These are phyloP conservation scores for Rostratula benghalensis DNA, from an alignment of 2,113 vertebrate species.

Conservation along the genomic window DNA sequence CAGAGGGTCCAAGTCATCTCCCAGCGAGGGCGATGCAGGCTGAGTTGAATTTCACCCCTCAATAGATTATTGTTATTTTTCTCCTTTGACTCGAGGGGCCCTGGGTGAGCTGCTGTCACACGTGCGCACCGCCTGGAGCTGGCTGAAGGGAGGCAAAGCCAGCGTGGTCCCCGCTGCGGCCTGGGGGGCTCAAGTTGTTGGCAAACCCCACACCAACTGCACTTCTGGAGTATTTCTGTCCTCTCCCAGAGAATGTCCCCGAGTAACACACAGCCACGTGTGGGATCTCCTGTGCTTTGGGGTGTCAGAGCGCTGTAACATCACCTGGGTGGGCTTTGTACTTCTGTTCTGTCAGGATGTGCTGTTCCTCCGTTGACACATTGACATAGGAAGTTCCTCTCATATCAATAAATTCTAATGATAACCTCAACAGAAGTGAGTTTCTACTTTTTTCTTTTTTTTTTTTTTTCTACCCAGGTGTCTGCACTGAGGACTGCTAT, in stretches of 20 bases:
- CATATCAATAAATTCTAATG: slow-evolving; percentile 64
- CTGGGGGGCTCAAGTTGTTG: neutral
- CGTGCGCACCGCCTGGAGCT: neutral
- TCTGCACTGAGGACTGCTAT: neutral
- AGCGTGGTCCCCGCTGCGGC: neutral
- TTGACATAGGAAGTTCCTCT: slow-evolving; percentile 52
- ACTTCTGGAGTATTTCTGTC: neutral
- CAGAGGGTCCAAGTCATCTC: neutral
- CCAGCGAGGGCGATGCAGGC: neutral
- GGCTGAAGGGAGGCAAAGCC: neutral
- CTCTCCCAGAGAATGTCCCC: neutral
- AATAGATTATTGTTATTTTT: neutral
- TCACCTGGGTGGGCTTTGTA: neutral
- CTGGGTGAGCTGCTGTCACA: neutral
- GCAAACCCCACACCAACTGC: fast-evolving
- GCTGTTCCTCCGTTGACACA: slow-evolving; percentile 35
- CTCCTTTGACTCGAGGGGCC: neutral
- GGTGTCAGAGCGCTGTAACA: neutral
- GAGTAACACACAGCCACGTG: neutral
- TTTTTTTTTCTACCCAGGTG: neutral
- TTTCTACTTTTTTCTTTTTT: neutral
- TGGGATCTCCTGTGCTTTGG: neutral
- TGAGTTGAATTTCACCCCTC: neutral
- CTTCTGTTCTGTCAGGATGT: neutral
- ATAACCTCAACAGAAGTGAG: slow-evolving; percentile 38